Base-by-base conservation (phyloP, 2,888 invertebrate species). In the Temnothorax unifasciatus region DNA sequence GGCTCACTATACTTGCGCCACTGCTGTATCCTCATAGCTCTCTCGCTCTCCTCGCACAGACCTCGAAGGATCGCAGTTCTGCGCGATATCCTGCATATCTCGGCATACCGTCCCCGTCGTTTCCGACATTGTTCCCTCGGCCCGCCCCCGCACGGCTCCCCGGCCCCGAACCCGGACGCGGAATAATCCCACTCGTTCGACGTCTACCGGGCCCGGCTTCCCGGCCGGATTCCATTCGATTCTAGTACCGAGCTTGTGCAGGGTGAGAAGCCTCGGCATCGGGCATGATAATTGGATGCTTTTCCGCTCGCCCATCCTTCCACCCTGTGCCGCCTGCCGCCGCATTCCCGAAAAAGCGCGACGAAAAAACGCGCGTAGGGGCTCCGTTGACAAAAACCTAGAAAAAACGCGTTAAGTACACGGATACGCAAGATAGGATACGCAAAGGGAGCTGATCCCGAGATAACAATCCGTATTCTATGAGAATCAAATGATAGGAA, bases 1-100 rank as follows among this genome's bases (percentile, higher is more conserved):
- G 81, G 87, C 86, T 88, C 79, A 82, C 83, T 79, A 82, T 79
- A 83, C 75, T 85, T 90, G 75, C 64, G 75, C 84, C 85, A 84
- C 90, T 82, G 84, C 85, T 81, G 79, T 73, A 81, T 71, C 79
- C 79, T 81, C 73, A 59, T 68, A 77, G 74, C 71, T 85, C 69
- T 83, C 69, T 83, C 69, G 71, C 84, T 64, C 71, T 82, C 61
- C 85, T 64, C 68, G 74, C 74, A 79, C 86, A 84, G 86, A 85
- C 79, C 89, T 88, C 91, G 88, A 90, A 90, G 90, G 90, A 90
- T 91, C 90, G 90, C 91, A 90, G 90, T 91, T 91, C 90, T 91
- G 91, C 91, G 91, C 91, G 90, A 90, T 90, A 92, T 93, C 91
- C 88, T 90, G 92, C 93, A 93, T 93, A 93, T 92, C 92, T 93